phyloP scores from a whole-genome alignment of 1,140 invertebrate genomes.

The Drosophila melanica region DNA sequence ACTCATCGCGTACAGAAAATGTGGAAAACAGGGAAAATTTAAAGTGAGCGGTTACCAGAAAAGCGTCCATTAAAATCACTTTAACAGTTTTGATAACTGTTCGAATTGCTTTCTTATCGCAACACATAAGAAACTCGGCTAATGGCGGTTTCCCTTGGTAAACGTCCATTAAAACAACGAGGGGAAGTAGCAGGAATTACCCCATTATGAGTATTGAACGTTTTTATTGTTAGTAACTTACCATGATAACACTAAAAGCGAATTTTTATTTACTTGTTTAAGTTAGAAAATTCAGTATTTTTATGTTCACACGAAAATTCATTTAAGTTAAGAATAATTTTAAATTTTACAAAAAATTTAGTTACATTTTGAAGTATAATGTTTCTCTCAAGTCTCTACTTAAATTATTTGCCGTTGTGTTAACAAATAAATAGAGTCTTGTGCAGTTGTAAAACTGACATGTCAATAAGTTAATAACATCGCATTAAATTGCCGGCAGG shows the following conservation, averaged over 20 bases:
- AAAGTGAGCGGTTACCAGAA: neutral
- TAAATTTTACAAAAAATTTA: too few species aligned
- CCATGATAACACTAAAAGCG: slow-evolving; percentile 19
- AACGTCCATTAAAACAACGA: neutral
- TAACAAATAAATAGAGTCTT: neutral
- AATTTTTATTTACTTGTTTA: neutral
- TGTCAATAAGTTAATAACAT: too few species aligned
- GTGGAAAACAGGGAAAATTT: neutral
- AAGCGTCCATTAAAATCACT: slow-evolving; percentile 16
- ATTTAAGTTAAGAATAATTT: neutral
- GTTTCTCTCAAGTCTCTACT: neutral
- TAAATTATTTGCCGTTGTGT: neutral
- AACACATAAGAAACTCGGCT: slow-evolving; percentile 14
- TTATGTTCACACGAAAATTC: too few species aligned
- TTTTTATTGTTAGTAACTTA: slow-evolving; percentile 31
- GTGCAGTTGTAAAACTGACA: neutral
- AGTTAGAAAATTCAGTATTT: neutral
- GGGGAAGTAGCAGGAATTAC: slow-evolving; percentile 12
- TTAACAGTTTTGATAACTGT: slow-evolving; percentile 33
- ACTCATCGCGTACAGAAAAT: neutral
- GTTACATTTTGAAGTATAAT: too few species aligned
- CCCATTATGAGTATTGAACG: slow-evolving; percentile 25
- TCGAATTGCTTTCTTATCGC: slow-evolving; percentile 13
- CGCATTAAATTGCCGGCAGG: too few species aligned
- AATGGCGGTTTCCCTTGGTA: slow-evolving; percentile 8